Base-by-base conservation (phyloP, 1,140 invertebrate species). In the Pseudomyrmex pallidus region DNA sequence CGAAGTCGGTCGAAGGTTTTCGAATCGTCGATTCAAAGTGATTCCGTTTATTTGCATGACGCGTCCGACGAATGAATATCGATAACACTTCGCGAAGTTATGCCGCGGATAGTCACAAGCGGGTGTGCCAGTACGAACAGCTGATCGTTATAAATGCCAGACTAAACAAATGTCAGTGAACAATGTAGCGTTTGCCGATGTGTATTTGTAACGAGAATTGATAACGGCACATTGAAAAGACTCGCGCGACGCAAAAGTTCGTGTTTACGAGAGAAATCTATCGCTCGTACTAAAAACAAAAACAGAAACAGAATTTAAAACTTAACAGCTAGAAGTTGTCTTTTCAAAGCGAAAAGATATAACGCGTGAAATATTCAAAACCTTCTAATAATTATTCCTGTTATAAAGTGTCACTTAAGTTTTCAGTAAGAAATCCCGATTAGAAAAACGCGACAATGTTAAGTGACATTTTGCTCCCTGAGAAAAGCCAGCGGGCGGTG, bases 111-210 rank as follows among this genome's bases (percentile, higher is more conserved):
- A 57, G 35, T 35, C 35, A 35, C 4, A 35, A 35, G 35, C 17
- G 52, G 57, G 44, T 25, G 2, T 25, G 25, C 3, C 25, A 25
- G 2, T 70, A 50, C 8, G 20, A 70, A 80, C 66, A 80, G 46
- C 66, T 72, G 66, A 80, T 80, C n/a, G 44, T n/a, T 52, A 17
- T 52, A 17, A 72, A 72, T 72, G 54, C 22, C 44, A 80, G 76
- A 72, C 35, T 70, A 80, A 70, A 77, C 74, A 77, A 57, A 72
- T 59, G 13, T 48, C 52, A 46, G 46, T 20, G 44, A 70, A 35
- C 66, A 80, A 59, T 80, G 15, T 72, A 78, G 50, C 10, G 2
- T 4, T 25, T 25, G 25, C 25, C 25, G 56, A 57, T n/a, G 13
- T 46, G 1, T 76, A 25, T 77, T 56, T 67, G 57, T 3, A 13